phyloP scores from a whole-genome alignment of 2,797 vertebrate species.

The Strix occidentalis region DNA sequence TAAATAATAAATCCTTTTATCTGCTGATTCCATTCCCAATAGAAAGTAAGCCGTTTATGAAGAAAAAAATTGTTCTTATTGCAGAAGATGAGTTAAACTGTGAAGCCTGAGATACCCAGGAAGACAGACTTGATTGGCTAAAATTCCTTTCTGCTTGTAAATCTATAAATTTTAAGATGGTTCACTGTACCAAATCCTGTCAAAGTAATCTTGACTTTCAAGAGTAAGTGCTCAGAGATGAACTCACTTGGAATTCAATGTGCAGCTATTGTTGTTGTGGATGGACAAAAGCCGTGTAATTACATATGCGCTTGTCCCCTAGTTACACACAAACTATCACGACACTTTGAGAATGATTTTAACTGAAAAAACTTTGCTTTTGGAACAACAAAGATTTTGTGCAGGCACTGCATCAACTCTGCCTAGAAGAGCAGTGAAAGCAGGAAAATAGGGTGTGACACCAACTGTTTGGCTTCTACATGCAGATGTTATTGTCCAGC shows the following conservation, averaged over 20 bases:
- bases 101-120: background rate
- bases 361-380: background rate
- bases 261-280: background rate
- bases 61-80: background rate
- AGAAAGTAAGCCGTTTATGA: background rate
- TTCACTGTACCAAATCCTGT: background rate
- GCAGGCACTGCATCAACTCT: background rate
- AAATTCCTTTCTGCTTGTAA: background rate
- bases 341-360: background rate
- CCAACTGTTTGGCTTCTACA: background rate
- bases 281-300: background rate
- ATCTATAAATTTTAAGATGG: background rate
- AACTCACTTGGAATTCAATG: background rate
- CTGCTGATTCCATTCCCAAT: background rate
- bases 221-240: background rate
- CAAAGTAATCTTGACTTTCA: background rate
- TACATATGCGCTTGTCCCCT: background rate
- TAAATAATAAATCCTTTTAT: background rate
- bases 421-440: background rate
- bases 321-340: background rate
- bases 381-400: background rate
- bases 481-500: conserved; percentile 37
- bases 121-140: background rate
- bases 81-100: background rate
- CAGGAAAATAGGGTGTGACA: background rate